A percentile compares a stretch with the other conserved stretches of the same genome.
Evolutionary conservation across 2,113 vertebrate genomes (phyloP).

Genomic region (Leuciscus idus): DNA sequence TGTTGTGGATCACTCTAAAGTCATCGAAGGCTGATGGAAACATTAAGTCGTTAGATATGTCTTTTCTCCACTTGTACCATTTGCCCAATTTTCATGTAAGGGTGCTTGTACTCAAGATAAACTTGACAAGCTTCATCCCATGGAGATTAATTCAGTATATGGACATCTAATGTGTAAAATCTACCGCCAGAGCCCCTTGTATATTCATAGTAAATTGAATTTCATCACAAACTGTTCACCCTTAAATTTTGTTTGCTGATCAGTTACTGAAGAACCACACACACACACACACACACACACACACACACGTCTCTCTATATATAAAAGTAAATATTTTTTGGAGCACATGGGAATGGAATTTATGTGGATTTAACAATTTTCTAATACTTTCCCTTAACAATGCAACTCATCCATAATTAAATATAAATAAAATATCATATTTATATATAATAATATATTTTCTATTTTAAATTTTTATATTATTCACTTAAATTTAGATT

Average conservation of each 20-base stretch:
- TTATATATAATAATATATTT: too few species aligned
- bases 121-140: not conserved
- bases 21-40: constrained; percentile 28
- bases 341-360: too few species aligned
- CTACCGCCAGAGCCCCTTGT: not conserved
- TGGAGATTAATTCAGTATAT: not conserved
- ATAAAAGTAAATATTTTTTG: too few species aligned
- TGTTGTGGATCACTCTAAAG: constrained; percentile 18
- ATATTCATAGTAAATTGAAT: not conserved
- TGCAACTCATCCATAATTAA: not conserved
- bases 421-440: too few species aligned
- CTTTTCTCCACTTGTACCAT: constrained; percentile 17
- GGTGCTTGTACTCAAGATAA: constrained; percentile 8
- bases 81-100: constrained; percentile 20
- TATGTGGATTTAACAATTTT: not conserved
- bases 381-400: not conserved
- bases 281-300: too few species aligned
- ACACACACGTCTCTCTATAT: too few species aligned
- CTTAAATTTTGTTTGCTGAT: too few species aligned
- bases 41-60: not conserved
- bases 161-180: not conserved
- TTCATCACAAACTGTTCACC: not conserved
- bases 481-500: not conserved
- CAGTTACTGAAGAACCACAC: too few species aligned
- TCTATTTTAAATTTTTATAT: too few species aligned